These are phyloP conservation scores for Macrosteles quadrilineatus DNA, from an alignment of 1,140 invertebrate genomes.

Conservation along the genomic window DNA sequence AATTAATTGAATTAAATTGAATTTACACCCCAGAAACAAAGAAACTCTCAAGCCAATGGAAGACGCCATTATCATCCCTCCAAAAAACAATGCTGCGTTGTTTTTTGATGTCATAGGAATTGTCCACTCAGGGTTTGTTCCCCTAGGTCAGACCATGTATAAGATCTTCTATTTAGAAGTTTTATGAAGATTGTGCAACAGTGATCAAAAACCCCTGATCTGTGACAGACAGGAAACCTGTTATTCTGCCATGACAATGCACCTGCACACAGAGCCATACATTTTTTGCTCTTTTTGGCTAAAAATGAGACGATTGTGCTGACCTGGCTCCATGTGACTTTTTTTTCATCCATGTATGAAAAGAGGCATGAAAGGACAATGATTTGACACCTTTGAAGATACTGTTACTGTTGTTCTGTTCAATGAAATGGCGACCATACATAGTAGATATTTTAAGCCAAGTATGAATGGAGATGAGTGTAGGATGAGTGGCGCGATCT, in stretches of 20 bases:
- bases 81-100: conserved; percentile 42
- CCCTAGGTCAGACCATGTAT: conserved; percentile 42
- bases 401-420: too few relatives aligned
- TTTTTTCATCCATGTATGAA: conserved; percentile 48
- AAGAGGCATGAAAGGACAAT: conserved; percentile 40
- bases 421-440: too few relatives aligned
- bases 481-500: too few relatives aligned
- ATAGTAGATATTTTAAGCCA: too few relatives aligned
- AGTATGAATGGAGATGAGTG: too few relatives aligned
- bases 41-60: conserved; percentile 8
- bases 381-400: conserved; percentile 36
- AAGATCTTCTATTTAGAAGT: conserved; percentile 40
- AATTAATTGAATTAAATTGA: not conserved
- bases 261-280: too few relatives aligned
- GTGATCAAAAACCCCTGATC: conserved; percentile 19
- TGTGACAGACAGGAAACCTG: conserved; percentile 42
- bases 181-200: conserved; percentile 39
- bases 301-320: conserved; percentile 43
- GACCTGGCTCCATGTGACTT: conserved; percentile 49
- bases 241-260: too few relatives aligned
- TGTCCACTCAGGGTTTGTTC: conserved; percentile 43
- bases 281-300: too few relatives aligned
- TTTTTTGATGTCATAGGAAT: conserved; percentile 45
- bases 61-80: conserved; percentile 11
- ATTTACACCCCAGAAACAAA: not conserved